Percentiles rank a stretch among this genome's conserved stretches.
Conservation (phyloP, 1,140 invertebrate genomes). For the Aphaenogaster ashmeadi region DNA sequence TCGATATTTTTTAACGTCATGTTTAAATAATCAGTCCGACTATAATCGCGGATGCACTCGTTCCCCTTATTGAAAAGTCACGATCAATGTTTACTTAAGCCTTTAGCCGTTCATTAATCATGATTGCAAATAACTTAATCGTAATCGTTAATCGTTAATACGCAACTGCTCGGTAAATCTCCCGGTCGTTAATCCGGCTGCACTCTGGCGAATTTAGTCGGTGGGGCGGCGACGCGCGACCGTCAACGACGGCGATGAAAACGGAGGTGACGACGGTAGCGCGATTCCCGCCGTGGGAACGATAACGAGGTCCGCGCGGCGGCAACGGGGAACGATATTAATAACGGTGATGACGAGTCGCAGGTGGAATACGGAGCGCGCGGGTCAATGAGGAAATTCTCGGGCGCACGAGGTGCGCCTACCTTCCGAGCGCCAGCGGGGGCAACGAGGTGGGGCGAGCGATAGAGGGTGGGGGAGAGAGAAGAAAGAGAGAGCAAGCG, state of each 20-base stretch:
- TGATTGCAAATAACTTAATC: not conserved
- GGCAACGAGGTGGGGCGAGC: not conserved
- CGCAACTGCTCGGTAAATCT: not conserved
- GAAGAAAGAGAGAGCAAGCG: slow-evolving; percentile 30
- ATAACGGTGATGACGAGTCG: slow-evolving; percentile 57
- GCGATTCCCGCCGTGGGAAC: slow-evolving; percentile 54
- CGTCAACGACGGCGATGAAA: slow-evolving; percentile 58
- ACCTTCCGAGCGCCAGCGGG: slow-evolving; percentile 51
- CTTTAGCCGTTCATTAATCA: not conserved
- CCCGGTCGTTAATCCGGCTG: not conserved
- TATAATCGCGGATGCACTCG: not conserved
- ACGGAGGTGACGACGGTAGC: slow-evolving; percentile 30
- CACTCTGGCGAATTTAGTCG: not conserved
- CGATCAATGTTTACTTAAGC: not conserved
- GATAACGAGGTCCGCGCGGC: slow-evolving; percentile 56
- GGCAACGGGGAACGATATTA: slow-evolving; percentile 67
- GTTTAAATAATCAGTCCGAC: not conserved
- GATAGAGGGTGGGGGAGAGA: slow-evolving; percentile 33
- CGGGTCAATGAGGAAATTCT: slow-evolving; percentile 67
- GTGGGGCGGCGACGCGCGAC: not conserved
- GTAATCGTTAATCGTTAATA: not conserved
- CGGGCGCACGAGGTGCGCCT: slow-evolving; percentile 60
- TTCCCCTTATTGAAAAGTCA: not conserved
- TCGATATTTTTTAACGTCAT: not conserved
- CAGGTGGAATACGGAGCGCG: slow-evolving; percentile 67